These are phyloP conservation scores for Bombus waltoni DNA, from an alignment of 1,140 invertebrate genomes.

Conservation along the genomic window DNA sequence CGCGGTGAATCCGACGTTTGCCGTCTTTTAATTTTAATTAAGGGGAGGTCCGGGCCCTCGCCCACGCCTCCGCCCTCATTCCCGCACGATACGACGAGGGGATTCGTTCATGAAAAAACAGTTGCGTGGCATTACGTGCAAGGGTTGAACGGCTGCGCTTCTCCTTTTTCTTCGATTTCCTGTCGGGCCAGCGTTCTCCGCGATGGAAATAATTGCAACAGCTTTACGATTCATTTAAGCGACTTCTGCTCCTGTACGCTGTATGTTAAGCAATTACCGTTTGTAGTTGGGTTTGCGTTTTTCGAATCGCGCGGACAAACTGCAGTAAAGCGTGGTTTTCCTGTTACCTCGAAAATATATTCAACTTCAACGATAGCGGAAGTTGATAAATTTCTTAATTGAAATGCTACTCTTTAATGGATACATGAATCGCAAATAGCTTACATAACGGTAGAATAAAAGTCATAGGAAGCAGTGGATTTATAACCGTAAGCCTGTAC, in stretches of 20 bases:
- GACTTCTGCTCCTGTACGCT: too few relatives aligned
- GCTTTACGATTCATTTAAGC: constrained; percentile 2
- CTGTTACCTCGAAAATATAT: constrained; percentile 13
- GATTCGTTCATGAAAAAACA: constrained; percentile 65
- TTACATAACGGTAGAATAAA: not conserved
- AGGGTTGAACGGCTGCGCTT: constrained; percentile 48
- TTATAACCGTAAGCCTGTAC: not conserved
- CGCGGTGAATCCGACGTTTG: constrained; percentile 72
- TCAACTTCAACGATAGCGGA: not conserved
- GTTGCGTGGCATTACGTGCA: constrained; percentile 68
- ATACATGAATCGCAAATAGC: not conserved
- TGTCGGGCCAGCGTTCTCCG: not conserved
- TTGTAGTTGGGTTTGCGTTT: not conserved
- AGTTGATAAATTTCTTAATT: not conserved
- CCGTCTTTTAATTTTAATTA: constrained; percentile 82
- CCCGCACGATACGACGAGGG: not conserved
- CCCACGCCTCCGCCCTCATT: not conserved
- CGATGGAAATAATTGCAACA: constrained; percentile 9
- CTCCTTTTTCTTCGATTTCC: constrained; percentile 35
- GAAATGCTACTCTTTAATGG: not conserved
- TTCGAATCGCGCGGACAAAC: not conserved
- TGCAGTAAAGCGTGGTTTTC: not conserved
- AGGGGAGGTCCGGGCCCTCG: constrained; percentile 69
- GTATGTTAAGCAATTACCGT: not conserved
- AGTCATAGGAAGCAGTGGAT: not conserved